Evolutionary conservation across 2,113 vertebrate genomes (phyloP).

Genomic region (Polypterus senegalus): DNA sequence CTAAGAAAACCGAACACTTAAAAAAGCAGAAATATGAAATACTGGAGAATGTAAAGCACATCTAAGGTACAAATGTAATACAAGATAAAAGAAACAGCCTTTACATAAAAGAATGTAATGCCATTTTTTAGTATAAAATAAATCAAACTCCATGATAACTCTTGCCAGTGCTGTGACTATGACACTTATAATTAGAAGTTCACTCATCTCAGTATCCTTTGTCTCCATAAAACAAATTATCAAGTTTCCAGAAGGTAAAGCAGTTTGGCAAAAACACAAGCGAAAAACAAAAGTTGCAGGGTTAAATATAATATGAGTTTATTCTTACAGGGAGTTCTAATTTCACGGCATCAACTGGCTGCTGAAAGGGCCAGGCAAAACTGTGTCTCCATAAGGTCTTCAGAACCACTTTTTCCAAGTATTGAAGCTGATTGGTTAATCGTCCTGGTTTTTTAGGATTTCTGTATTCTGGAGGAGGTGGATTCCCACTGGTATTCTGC

Average conservation of each 20-base stretch:
- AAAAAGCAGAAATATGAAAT: no score
- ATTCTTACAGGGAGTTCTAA: conserved; percentile 76
- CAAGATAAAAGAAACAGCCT: no score
- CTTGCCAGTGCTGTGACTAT: no score
- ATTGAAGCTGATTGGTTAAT: conserved; percentile 78
- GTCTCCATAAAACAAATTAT: no score
- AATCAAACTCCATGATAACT: no score
- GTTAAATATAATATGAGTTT: neutral
- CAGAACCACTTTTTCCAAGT: conserved; percentile 69
- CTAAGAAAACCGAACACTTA: no score
- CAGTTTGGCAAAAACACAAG: neutral
- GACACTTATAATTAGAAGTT: no score
- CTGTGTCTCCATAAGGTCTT: conserved; percentile 72
- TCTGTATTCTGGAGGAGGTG: conserved; percentile 66
- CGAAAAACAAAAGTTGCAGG: neutral
- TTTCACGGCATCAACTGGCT: conserved; percentile 78
- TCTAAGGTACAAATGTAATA: no score
- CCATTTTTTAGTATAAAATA: no score
- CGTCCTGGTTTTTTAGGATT: conserved; percentile 57
- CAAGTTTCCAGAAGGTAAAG: neutral
- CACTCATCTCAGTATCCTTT: no score
- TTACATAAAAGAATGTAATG: no score
- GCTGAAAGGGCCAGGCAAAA: conserved; percentile 83
- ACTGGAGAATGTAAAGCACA: no score
- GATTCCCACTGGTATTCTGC: conserved; percentile 47